A percentile compares a stretch with the other conserved stretches of the same genome.
phyloP scores from a whole-genome alignment of 2,888 invertebrate genomes.

The Kryphioiulus occultus region DNA sequence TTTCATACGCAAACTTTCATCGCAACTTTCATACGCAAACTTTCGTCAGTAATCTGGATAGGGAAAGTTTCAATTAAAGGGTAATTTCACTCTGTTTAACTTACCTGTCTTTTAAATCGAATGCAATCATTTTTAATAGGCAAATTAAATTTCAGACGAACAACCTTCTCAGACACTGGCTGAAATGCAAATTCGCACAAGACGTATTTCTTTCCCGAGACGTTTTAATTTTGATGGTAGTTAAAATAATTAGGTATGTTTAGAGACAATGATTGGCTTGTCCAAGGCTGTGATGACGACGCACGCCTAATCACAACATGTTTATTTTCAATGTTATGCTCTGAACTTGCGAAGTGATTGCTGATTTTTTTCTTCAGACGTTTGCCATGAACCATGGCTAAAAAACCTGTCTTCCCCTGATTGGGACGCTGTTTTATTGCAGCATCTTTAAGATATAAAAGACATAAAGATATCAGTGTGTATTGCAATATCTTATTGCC shows the following conservation, averaged over 20 bases:
- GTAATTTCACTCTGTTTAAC: not conserved
- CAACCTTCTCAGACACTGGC: not conserved
- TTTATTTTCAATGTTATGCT: conserved; percentile 26
- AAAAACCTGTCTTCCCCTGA: conserved; percentile 9
- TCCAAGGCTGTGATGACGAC: not conserved
- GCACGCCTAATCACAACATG: not conserved
- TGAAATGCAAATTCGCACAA: not conserved
- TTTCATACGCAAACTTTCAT: no score
- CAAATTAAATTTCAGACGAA: not conserved
- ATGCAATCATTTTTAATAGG: not conserved
- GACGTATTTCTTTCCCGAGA: not conserved
- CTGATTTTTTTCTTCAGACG: not conserved
- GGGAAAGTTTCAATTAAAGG: not conserved
- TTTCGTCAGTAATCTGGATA: no score
- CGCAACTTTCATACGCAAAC: no score
- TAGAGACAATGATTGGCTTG: not conserved
- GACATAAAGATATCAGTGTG: not conserved
- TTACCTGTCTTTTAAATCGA: not conserved
- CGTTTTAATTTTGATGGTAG: not conserved
- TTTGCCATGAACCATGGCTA: conserved; percentile 17
- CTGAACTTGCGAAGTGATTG: conserved; percentile 26
- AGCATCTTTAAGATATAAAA: conserved; percentile 20
- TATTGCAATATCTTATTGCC: not conserved
- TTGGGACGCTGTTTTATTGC: not conserved
- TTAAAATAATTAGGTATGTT: conserved; percentile 19